These are phyloP conservation scores for Phoenoteleia sp. DNA, from an alignment of 2,888 invertebrate genomes.

Conservation along the genomic window DNA sequence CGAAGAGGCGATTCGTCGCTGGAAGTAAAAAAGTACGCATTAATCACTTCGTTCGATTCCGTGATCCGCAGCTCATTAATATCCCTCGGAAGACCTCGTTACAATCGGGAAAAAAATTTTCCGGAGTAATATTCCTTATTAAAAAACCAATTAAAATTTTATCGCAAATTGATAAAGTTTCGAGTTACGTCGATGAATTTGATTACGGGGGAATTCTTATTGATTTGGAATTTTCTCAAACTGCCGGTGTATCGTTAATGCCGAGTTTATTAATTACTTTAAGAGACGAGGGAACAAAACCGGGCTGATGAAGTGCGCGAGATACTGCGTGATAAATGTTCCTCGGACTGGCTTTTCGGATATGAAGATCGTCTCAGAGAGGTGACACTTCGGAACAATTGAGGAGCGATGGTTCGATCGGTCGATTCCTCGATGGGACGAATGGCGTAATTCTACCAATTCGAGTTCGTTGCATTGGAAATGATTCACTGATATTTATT, in stretches of 20 bases:
- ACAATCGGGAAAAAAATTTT: neutral
- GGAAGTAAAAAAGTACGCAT: slow-evolving; percentile 15
- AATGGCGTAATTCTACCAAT: too few species aligned
- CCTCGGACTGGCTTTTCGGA: slow-evolving; percentile 1
- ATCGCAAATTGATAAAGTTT: too few species aligned
- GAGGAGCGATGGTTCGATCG: neutral
- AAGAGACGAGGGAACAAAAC: neutral
- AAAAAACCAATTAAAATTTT: too few species aligned
- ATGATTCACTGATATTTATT: neutral
- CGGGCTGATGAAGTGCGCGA: neutral
- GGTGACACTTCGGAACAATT: neutral
- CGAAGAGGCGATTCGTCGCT: neutral
- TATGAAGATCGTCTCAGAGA: slow-evolving; percentile 2
- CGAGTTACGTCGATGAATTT: too few species aligned
- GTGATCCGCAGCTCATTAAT: slow-evolving; percentile 20
- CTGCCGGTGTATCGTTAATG: too few species aligned
- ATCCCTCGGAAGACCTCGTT: neutral
- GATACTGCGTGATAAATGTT: slow-evolving; percentile 27
- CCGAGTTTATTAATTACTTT: slow-evolving; percentile 13
- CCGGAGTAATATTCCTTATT: too few species aligned
- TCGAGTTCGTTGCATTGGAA: too few species aligned
- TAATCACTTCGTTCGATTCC: slow-evolving; percentile 1
- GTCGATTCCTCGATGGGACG: too few species aligned
- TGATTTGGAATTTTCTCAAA: too few species aligned
- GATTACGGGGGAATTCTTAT: too few species aligned